These are phyloP conservation scores for Gasterosteus aculeatus DNA, from an alignment of 2,113 vertebrate species.

Conservation along the genomic window DNA sequence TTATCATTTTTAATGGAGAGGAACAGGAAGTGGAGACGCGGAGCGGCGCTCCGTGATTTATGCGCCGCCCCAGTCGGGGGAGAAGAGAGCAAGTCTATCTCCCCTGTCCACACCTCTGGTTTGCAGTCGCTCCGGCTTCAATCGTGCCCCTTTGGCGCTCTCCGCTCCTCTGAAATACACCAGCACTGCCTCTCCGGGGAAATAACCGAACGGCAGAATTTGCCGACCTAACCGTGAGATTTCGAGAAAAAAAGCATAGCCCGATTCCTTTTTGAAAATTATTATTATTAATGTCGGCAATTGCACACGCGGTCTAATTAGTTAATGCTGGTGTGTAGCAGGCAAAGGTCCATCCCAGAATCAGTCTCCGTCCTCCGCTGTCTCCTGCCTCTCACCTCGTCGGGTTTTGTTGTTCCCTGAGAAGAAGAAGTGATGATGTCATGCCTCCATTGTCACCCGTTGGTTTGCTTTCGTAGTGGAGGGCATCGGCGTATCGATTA, in stretches of 20 bases:
- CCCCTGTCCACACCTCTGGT: conserved; percentile 65
- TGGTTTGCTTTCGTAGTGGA: conserved; percentile 74
- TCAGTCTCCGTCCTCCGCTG: background rate
- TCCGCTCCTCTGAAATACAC: conserved; percentile 44
- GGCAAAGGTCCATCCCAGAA: background rate
- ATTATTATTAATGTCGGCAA: conserved; percentile 34
- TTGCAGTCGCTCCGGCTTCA: conserved; percentile 13
- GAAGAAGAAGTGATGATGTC: conserved; percentile 91
- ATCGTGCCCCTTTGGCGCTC: conserved; percentile 11
- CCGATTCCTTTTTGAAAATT: no score
- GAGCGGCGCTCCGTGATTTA: conserved; percentile 73
- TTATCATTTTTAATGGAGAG: conserved; percentile 83
- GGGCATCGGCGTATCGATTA: conserved; percentile 88
- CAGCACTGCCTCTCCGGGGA: conserved; percentile 18
- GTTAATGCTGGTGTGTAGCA: conserved; percentile 4
- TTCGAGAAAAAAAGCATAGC: background rate
- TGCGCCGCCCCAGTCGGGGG: conserved; percentile 49
- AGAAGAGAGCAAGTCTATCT: conserved; percentile 67
- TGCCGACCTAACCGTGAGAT: background rate
- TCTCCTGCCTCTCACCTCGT: conserved; percentile 69
- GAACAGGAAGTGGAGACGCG: conserved; percentile 75
- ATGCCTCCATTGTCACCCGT: conserved; percentile 89
- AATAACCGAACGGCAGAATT: conserved; percentile 32
- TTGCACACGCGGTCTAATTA: conserved; percentile 45
- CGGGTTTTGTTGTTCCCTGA: conserved; percentile 74